A percentile compares a stretch with the other conserved stretches of the same genome.
Evolutionary conservation across 2,797 vertebrate genomes (phyloP).

Genomic region (Bucorvus abyssinicus): DNA sequence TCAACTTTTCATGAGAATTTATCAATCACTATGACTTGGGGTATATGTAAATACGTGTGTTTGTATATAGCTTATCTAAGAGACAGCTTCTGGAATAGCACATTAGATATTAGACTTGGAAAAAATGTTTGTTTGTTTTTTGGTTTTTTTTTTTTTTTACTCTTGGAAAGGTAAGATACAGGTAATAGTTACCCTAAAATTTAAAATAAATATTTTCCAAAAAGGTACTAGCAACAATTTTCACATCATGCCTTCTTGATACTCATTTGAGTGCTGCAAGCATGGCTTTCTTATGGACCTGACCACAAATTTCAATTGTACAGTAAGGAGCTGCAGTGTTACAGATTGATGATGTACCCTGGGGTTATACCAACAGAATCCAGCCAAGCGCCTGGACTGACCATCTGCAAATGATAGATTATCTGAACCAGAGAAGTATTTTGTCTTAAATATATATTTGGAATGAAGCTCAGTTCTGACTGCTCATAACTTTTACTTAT

Average conservation of each 20-base stretch:
- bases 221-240: background rate
- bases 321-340: background rate
- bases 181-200: background rate
- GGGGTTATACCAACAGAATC: background rate
- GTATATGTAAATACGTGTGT: background rate
- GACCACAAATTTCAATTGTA: background rate
- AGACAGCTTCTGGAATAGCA: background rate
- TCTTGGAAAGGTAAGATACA: background rate
- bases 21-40: background rate
- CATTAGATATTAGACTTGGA: accelerated
- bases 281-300: background rate
- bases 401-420: background rate
- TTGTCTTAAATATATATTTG: background rate
- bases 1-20: background rate
- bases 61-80: background rate
- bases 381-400: background rate
- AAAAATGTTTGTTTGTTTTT: background rate
- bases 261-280: background rate
- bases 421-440: background rate
- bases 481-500: background rate
- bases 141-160: too few relatives aligned
- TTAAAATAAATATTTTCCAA: background rate
- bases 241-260: background rate
- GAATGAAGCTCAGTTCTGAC: background rate
- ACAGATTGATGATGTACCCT: background rate